These are phyloP conservation scores for Scotopteryx bipunctaria DNA, from an alignment of 2,888 invertebrate genomes.

Conservation along the genomic window DNA sequence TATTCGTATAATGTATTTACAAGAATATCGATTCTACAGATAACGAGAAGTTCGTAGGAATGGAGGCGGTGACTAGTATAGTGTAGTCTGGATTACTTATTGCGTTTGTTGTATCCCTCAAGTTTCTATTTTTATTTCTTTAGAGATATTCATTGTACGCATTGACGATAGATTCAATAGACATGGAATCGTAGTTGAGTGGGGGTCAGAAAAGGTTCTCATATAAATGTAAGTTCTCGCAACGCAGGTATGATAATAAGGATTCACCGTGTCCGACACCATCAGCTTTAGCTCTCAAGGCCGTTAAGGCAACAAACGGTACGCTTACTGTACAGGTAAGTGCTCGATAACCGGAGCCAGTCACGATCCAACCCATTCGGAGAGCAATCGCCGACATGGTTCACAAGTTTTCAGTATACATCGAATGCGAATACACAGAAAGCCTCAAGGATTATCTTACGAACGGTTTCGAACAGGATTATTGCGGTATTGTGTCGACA, in stretches of 20 bases:
- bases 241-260: constrained; percentile 10
- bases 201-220: too few species aligned
- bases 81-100: too few species aligned
- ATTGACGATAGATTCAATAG: too few species aligned
- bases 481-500: neutral
- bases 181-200: too few species aligned
- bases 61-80: too few species aligned
- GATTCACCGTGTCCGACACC: constrained; percentile 48
- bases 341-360: constrained; percentile 52
- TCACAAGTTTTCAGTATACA: constrained; percentile 11
- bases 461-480: constrained; percentile 4
- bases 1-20: too few species aligned
- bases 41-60: too few species aligned
- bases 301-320: constrained; percentile 68
- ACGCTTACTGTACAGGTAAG: constrained; percentile 62
- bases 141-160: too few species aligned
- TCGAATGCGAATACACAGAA: constrained; percentile 10
- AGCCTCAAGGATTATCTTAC: constrained; percentile 10
- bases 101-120: too few species aligned
- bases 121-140: too few species aligned
- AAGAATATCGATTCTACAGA: too few species aligned
- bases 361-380: constrained; percentile 60
- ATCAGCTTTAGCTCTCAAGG: constrained; percentile 66
- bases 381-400: constrained; percentile 8
- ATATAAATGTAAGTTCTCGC: constrained; percentile 1